Evolutionary conservation across 2,113 vertebrate species (phyloP).

Genomic region (Petaurus breviceps): DNA sequence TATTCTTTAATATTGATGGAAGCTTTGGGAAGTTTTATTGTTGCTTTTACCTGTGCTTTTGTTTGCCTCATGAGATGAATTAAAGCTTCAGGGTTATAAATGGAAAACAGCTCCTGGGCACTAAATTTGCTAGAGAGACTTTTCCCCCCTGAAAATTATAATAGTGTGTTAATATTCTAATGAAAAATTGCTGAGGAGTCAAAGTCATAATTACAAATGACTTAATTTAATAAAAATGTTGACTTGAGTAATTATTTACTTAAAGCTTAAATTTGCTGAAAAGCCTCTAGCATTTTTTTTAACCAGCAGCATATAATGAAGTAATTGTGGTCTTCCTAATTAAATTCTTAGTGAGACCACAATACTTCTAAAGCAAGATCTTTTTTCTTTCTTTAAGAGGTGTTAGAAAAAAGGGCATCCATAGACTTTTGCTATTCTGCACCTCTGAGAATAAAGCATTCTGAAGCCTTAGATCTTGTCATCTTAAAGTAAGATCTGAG

Average conservation of each 20-base stretch:
- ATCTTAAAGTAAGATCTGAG: not conserved
- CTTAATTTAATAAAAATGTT: slow-evolving; percentile 69
- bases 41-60: slow-evolving; percentile 30
- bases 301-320: slow-evolving; percentile 52
- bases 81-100: slow-evolving; percentile 43
- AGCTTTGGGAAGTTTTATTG: slow-evolving; percentile 10
- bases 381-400: slow-evolving; percentile 38
- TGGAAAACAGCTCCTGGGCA: slow-evolving; percentile 8
- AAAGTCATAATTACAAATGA: slow-evolving; percentile 65
- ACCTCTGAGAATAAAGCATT: slow-evolving; percentile 33
- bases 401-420: slow-evolving; percentile 8
- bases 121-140: slow-evolving; percentile 35
- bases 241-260: slow-evolving; percentile 71
- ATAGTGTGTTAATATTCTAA: slow-evolving; percentile 56
- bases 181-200: slow-evolving; percentile 62
- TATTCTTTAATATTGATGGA: slow-evolving; percentile 17
- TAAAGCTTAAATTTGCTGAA: slow-evolving; percentile 57
- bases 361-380: slow-evolving; percentile 3
- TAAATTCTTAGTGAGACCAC: slow-evolving; percentile 28
- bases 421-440: not conserved
- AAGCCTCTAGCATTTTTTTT: slow-evolving; percentile 54
- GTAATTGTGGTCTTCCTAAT: slow-evolving; percentile 61
- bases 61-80: slow-evolving; percentile 35
- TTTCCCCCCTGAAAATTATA: slow-evolving; percentile 50
- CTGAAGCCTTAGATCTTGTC: not conserved